phyloP scores from a whole-genome alignment of 2,113 vertebrate genomes.

The Lophura nycthemera region DNA sequence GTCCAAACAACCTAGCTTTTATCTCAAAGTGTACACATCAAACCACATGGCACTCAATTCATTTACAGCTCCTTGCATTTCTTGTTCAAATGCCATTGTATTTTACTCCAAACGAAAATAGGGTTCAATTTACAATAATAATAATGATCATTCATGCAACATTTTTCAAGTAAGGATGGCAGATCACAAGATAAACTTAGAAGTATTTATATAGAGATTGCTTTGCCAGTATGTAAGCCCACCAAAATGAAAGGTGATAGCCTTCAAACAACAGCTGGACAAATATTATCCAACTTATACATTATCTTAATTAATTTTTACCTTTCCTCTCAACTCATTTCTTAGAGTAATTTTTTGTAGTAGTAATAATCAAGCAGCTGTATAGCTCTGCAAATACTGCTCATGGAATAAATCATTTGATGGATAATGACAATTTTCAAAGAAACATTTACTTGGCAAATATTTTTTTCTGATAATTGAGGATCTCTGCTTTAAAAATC shows the following conservation, averaged over 20 bases:
- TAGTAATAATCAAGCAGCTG: conserved; percentile 27
- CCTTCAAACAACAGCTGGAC: conserved; percentile 53
- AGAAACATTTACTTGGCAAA: conserved; percentile 59
- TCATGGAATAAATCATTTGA: conserved; percentile 44
- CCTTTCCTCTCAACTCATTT: conserved; percentile 48
- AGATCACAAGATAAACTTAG: conserved; percentile 50
- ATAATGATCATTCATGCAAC: conserved; percentile 32
- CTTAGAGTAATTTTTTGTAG: conserved; percentile 39
- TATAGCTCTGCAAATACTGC: conserved; percentile 18
- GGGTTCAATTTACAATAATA: conserved; percentile 47
- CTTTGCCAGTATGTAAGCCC: neutral
- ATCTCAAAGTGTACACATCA: neutral
- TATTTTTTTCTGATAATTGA: conserved; percentile 61
- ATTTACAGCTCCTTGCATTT: neutral
- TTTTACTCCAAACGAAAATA: conserved; percentile 54
- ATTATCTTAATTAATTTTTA: conserved; percentile 65
- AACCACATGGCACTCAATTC: neutral
- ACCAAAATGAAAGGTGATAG: conserved; percentile 46
- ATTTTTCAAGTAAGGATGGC: conserved; percentile 33
- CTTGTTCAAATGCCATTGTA: conserved; percentile 30
- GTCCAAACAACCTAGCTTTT: neutral
- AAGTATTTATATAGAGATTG: conserved; percentile 37
- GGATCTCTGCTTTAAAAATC: conserved; percentile 25
- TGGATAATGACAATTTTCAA: conserved; percentile 18
- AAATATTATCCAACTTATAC: conserved; percentile 58